phyloP scores from a whole-genome alignment of 1,140 invertebrate genomes.

The Listronotus bonariensis region DNA sequence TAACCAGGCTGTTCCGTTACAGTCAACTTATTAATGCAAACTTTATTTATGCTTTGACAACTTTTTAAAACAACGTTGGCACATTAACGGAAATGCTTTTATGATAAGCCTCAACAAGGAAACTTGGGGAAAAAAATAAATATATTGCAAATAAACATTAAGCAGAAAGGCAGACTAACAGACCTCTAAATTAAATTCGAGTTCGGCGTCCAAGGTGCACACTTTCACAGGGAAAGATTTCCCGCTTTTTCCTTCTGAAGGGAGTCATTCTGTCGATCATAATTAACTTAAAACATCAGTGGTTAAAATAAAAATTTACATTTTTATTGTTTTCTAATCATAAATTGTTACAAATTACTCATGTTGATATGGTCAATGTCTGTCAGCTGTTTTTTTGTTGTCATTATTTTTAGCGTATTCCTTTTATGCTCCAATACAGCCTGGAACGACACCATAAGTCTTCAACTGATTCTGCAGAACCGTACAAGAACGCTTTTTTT shows the following conservation, averaged over 20 bases:
- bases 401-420: too few relatives aligned
- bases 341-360: conserved; percentile 28
- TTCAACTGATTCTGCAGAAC: too few relatives aligned
- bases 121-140: neutral
- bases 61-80: too few relatives aligned
- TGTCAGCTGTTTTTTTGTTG: neutral
- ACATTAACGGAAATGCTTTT: too few relatives aligned
- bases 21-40: too few relatives aligned
- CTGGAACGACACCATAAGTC: too few relatives aligned
- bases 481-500: too few relatives aligned
- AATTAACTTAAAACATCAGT: conserved; percentile 31
- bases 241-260: conserved; percentile 80
- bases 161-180: conserved; percentile 32
- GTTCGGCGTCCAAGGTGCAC: conserved; percentile 93
- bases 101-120: too few relatives aligned
- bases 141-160: conserved; percentile 13
- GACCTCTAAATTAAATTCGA: conserved; percentile 94
- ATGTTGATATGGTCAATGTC: conserved; percentile 16
- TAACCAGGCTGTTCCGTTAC: too few relatives aligned
- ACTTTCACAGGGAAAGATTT: conserved; percentile 95
- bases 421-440: too few relatives aligned
- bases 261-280: conserved; percentile 67
- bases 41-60: too few relatives aligned
- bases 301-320: conserved; percentile 31
- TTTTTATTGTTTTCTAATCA: conserved; percentile 24